These are phyloP conservation scores for Bruchidius siliquastri DNA, from an alignment of 2,888 invertebrate species.

Conservation along the genomic window DNA sequence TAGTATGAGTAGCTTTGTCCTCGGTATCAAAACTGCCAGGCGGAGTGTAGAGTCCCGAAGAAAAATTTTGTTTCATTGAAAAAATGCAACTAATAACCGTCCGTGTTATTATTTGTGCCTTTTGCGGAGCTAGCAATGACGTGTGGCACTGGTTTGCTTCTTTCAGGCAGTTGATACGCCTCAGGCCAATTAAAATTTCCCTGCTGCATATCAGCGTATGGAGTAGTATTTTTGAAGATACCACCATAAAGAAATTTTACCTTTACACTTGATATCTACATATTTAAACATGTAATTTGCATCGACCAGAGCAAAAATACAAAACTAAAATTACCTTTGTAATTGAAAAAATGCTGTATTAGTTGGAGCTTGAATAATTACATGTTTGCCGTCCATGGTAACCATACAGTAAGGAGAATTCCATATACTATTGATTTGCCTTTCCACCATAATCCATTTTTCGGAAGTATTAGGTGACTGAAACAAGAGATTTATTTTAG, in stretches of 20 bases:
- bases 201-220: background rate
- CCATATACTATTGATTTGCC: background rate
- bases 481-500: background rate
- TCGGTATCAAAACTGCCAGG: too few species aligned
- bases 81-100: slow-evolving; percentile 21
- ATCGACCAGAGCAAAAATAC: slow-evolving; percentile 42
- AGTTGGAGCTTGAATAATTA: slow-evolving; percentile 29
- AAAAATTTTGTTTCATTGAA: slow-evolving; percentile 2
- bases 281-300: slow-evolving; percentile 38
- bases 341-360: slow-evolving; percentile 32
- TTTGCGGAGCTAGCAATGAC: slow-evolving; percentile 21
- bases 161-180: background rate
- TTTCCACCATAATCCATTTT: background rate
- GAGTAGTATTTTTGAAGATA: background rate
- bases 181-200: background rate
- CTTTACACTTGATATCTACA: slow-evolving; percentile 35
- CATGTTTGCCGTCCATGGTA: slow-evolving; percentile 38
- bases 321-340: slow-evolving; percentile 35
- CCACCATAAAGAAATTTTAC: slow-evolving; percentile 25
- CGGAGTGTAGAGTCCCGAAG: too few species aligned
- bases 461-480: background rate
- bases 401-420: slow-evolving; percentile 16
- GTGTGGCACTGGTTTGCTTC: slow-evolving; percentile 1
- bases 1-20: too few species aligned
- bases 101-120: slow-evolving; percentile 25